Evolutionary conservation across 92 coral and sea anemone genomes (phyloP).

Genomic region (Zoanthus gigantus): DNA sequence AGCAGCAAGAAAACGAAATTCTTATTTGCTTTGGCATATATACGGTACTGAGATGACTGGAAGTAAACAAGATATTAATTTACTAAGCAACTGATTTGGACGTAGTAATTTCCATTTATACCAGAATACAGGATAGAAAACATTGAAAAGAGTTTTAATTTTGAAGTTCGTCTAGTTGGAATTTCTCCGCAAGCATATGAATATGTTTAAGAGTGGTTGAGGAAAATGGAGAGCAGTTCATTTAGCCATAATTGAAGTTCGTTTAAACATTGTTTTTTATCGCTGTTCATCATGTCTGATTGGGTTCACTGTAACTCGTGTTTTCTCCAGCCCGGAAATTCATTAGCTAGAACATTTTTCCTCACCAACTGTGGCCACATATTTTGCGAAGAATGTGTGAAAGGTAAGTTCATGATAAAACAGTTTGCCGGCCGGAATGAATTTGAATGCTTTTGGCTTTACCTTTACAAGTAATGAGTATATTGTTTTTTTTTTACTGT

Average conservation of each 20-base stretch:
- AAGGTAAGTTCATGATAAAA: conserved; percentile 66
- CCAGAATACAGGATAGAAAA: neutral
- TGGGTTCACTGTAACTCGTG: conserved; percentile 99
- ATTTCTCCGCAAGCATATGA: neutral
- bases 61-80: conserved; percentile 24
- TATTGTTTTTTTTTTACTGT: too few relatives aligned
- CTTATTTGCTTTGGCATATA: neutral
- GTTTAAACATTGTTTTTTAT: neutral
- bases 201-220: neutral
- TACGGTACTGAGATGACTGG: conserved; percentile 30
- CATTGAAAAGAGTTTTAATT: neutral
- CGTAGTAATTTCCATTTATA: neutral
- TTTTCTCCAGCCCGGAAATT: conserved; percentile 79
- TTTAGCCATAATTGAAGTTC: neutral
- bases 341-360: conserved; percentile 76
- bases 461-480: too few relatives aligned
- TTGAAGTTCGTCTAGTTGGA: neutral
- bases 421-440: neutral
- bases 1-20: neutral
- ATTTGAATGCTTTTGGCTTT: neutral
- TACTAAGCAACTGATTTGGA: neutral
- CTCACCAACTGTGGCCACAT: conserved; percentile 97
- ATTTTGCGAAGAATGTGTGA: conserved; percentile 89
- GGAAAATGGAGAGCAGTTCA: neutral
- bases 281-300: conserved; percentile 71